A percentile compares a stretch with the other conserved stretches of the same genome.
phyloP scores from a whole-genome alignment of 2,888 invertebrate genomes.

The Polyommatus icarus region DNA sequence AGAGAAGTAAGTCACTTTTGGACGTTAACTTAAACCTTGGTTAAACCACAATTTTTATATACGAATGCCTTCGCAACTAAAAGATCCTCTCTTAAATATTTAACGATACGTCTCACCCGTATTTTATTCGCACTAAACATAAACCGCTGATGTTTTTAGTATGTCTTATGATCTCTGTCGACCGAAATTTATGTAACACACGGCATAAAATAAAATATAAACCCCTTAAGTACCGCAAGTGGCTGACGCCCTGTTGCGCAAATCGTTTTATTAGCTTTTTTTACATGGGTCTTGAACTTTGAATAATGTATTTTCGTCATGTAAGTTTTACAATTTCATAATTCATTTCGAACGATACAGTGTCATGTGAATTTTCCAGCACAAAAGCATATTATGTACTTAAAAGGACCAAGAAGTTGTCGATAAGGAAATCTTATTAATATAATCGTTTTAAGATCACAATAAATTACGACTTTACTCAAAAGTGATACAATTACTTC shows the following conservation, averaged over 20 bases:
- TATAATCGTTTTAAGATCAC: no score
- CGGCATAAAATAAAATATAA: slow-evolving; percentile 15
- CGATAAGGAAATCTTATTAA: neutral
- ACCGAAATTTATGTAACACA: slow-evolving; percentile 8
- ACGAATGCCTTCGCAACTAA: neutral
- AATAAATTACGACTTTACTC: no score
- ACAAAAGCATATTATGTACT: neutral
- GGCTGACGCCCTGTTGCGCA: neutral
- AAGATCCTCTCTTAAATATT: neutral
- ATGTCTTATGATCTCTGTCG: slow-evolving; percentile 14
- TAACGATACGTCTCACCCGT: neutral
- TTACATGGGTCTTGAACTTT: slow-evolving; percentile 22
- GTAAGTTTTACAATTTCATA: neutral
- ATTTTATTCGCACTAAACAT: slow-evolving; percentile 4
- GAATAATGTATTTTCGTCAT: neutral
- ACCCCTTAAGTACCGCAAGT: slow-evolving; percentile 11
- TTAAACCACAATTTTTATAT: neutral
- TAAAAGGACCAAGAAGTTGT: neutral
- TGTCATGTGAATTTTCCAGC: neutral
- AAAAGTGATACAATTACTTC: neutral
- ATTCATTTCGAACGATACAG: neutral
- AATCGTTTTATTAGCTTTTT: slow-evolving; percentile 12
- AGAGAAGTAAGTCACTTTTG: no score
- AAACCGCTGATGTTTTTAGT: slow-evolving; percentile 10
- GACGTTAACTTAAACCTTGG: neutral